Conservation (phyloP, 2,888 invertebrate genomes). For the Lithophane socia region DNA sequence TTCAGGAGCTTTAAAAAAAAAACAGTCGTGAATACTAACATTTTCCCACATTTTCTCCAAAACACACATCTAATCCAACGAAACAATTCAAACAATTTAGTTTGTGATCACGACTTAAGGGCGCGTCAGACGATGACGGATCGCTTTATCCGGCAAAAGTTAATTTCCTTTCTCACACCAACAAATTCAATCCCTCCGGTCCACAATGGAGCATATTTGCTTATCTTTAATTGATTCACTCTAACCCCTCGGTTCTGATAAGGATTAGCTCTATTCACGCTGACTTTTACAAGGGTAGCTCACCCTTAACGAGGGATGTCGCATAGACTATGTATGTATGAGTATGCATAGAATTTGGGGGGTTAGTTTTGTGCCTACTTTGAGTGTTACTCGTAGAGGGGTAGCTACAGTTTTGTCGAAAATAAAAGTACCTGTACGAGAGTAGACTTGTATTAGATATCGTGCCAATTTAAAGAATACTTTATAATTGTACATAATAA, state of each 20-base stretch:
- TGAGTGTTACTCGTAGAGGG: not conserved
- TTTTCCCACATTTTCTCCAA: slow-evolving; percentile 29
- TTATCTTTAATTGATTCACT: slow-evolving; percentile 91
- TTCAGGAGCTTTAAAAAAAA: too few relatives aligned
- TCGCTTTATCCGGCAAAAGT: slow-evolving; percentile 86
- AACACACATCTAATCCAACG: slow-evolving; percentile 48
- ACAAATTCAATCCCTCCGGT: slow-evolving; percentile 84
- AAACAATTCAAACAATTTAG: slow-evolving; percentile 79
- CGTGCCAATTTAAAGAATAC: too few relatives aligned
- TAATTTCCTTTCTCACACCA: slow-evolving; percentile 87
- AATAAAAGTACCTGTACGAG: not conserved
- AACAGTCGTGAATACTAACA: too few relatives aligned
- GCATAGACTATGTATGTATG: slow-evolving; percentile 70
- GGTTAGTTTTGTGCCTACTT: slow-evolving; percentile 57
- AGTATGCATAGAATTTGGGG: not conserved
- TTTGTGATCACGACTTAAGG: slow-evolving; percentile 73
- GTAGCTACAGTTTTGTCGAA: fast-evolving
- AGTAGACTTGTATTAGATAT: too few relatives aligned
- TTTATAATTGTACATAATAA: too few relatives aligned
- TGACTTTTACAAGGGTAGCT: slow-evolving; percentile 90
- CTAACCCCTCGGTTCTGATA: slow-evolving; percentile 85
- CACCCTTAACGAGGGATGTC: slow-evolving; percentile 83
- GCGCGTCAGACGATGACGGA: slow-evolving; percentile 82
- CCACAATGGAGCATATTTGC: slow-evolving; percentile 89
- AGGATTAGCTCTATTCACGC: slow-evolving; percentile 90